Percentiles rank a stretch among this genome's conserved stretches.
Evolutionary conservation across 2,113 vertebrate species (phyloP).

Genomic region (Chloroceryle aenea): DNA sequence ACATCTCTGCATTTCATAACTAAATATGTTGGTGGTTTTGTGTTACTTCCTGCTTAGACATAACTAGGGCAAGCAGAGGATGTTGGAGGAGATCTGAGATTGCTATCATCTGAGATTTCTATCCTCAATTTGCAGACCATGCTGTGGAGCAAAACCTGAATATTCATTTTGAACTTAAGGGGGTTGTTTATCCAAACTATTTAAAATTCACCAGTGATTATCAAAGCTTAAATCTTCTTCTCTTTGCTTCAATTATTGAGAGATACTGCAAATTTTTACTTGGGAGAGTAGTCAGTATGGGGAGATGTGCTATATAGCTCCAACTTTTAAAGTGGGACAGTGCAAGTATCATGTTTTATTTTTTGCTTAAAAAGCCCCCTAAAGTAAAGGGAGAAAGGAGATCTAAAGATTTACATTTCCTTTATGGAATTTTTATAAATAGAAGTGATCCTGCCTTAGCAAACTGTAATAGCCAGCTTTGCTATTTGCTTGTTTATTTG

Average conservation of each 20-base stretch:
- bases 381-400: background rate
- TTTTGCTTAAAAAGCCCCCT: background rate
- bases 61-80: constrained; percentile 44
- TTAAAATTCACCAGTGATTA: constrained; percentile 37
- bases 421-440: constrained; percentile 17
- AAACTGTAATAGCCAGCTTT: background rate
- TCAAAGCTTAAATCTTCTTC: constrained; percentile 49
- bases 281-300: background rate
- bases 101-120: constrained; percentile 64
- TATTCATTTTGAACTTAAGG: constrained; percentile 64
- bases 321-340: constrained; percentile 37
- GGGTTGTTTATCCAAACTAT: constrained; percentile 41
- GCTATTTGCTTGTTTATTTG: background rate
- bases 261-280: background rate
- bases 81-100: constrained; percentile 60
- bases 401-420: background rate
- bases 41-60: constrained; percentile 34
- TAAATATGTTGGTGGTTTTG: background rate
- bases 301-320: background rate
- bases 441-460: background rate
- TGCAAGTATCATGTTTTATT: background rate
- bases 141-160: constrained; percentile 24
- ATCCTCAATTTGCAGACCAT: constrained; percentile 53
- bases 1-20: background rate
- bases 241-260: constrained; percentile 11